Percentiles rank a stretch among this genome's conserved stretches.
Conservation (phyloP, 2,888 invertebrate species). For the Plebejus anna region DNA sequence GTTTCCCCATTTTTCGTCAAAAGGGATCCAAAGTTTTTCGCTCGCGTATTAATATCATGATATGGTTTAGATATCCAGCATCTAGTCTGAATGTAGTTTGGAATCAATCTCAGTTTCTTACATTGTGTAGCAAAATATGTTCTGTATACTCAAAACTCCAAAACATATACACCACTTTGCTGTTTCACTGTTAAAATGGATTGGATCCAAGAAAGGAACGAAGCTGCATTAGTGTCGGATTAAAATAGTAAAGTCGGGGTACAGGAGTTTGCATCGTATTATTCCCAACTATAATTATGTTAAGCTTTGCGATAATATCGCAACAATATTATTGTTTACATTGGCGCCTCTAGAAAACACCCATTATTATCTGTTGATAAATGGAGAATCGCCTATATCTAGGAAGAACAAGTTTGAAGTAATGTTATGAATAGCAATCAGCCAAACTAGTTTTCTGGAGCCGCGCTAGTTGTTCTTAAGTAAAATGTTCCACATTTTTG, state of each 20-base stretch:
- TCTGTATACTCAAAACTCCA: too few relatives aligned
- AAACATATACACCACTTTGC: too few relatives aligned
- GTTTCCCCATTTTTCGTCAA: too few relatives aligned
- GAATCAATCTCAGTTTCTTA: too few relatives aligned
- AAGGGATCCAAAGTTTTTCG: too few relatives aligned
- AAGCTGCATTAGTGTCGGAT: neutral
- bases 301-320: conserved; percentile 24
- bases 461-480: neutral
- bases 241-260: neutral
- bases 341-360: neutral
- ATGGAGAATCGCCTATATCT: neutral
- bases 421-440: conserved; percentile 10
- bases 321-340: conserved; percentile 13
- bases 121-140: too few relatives aligned
- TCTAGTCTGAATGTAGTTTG: too few relatives aligned
- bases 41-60: too few relatives aligned
- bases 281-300: conserved; percentile 50
- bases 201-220: too few relatives aligned
- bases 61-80: too few relatives aligned
- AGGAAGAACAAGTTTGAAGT: conserved; percentile 8
- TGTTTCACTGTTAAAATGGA: too few relatives aligned
- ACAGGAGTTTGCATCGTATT: conserved; percentile 48
- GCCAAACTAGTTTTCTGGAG: neutral
- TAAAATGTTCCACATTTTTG: neutral
- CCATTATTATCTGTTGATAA: conserved; percentile 12